A percentile compares a stretch with the other conserved stretches of the same genome.
phyloP scores from a whole-genome alignment of 1,140 invertebrate species.

The Acyrthosiphon pisum region DNA sequence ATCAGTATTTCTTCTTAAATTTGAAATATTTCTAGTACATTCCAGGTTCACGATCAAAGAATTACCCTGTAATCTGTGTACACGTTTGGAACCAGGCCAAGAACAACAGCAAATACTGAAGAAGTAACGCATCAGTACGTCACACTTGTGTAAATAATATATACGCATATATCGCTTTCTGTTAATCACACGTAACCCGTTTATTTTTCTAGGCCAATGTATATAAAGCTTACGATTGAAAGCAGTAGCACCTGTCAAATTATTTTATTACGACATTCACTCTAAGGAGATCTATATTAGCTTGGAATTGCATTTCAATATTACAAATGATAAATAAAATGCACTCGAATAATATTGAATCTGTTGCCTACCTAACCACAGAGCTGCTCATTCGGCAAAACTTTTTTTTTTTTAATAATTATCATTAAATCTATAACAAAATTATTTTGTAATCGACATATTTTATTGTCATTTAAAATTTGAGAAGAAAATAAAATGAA shows the following conservation, averaged over 20 bases:
- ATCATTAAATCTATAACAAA: background rate
- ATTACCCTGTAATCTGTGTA: background rate
- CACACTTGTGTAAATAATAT: background rate
- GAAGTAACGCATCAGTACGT: background rate
- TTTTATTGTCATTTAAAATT: background rate
- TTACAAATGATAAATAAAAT: background rate
- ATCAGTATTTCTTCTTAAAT: background rate
- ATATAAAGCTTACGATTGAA: background rate
- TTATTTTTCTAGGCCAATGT: background rate
- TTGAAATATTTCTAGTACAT: background rate
- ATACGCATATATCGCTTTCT: background rate
- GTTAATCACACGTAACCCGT: background rate
- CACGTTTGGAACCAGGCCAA: background rate
- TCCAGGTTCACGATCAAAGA: background rate
- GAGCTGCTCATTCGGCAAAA: background rate
- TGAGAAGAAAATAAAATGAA: background rate
- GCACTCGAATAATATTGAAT: background rate
- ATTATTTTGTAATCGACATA: too few relatives aligned
- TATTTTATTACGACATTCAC: background rate
- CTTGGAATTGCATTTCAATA: background rate
- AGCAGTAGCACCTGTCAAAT: background rate
- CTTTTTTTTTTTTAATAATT: background rate
- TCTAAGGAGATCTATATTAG: background rate
- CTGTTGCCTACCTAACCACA: background rate
- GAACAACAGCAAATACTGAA: background rate